Percentiles rank a stretch among this genome's conserved stretches.
These are phyloP conservation scores for Copidosoma floridanum DNA, from an alignment of 1,140 invertebrate genomes.

Conservation along the genomic window DNA sequence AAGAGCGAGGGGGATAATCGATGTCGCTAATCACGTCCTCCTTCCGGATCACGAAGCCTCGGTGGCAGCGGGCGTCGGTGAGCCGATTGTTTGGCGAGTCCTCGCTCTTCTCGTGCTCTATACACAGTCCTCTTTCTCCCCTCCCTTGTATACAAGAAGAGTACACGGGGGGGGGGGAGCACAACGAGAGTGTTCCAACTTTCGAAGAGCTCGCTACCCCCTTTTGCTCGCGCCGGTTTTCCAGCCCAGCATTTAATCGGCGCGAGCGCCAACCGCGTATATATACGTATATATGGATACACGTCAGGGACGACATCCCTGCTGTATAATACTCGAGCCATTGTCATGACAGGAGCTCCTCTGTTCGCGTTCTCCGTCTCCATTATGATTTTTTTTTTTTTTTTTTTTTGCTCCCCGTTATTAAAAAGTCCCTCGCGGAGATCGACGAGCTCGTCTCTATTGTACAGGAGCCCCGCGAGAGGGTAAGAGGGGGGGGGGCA, in stretches of 20 bases:
- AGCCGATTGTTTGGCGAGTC: slow-evolving; percentile 25
- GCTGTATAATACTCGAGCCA: not conserved
- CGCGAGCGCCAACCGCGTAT: no score
- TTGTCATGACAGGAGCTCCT: no score
- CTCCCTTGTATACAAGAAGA: not conserved
- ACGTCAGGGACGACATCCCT: slow-evolving; percentile 5
- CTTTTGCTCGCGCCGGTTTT: no score
- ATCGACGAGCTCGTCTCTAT: slow-evolving; percentile 3
- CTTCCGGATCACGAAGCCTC: slow-evolving; percentile 23
- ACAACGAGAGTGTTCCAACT: slow-evolving; percentile 4
- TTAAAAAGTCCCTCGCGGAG: slow-evolving; percentile 41
- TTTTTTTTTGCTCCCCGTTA: slow-evolving; percentile 48
- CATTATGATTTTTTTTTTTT: no score
- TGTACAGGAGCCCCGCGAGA: not conserved
- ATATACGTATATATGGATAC: slow-evolving; percentile 35
- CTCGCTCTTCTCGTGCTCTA: not conserved
- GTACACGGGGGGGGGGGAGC: not conserved
- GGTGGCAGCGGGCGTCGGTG: slow-evolving; percentile 4
- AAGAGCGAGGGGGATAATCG: slow-evolving; percentile 22
- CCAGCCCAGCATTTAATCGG: slow-evolving; percentile 42
- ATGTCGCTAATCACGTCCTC: slow-evolving; percentile 29
- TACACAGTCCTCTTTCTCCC: not conserved
- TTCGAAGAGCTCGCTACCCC: slow-evolving; percentile 14
- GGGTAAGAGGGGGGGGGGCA: not conserved
- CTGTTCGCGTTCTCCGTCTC: slow-evolving; percentile 37